Conservation (phyloP, 2,113 vertebrate genomes). For the Phycodurus eques region DNA sequence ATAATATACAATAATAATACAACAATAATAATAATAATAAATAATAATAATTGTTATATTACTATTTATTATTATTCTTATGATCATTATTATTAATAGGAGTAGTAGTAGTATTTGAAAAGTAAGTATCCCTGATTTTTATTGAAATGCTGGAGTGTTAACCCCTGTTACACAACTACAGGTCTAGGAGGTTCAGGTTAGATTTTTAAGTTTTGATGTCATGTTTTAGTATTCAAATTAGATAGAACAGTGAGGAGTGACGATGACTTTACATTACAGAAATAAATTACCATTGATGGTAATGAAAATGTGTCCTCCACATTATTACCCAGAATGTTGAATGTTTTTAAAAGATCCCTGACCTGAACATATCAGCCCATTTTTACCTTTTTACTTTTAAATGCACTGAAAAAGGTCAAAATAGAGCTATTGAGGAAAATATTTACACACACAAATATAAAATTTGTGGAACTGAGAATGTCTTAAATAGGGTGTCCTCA, state of each 20-base stretch:
- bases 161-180: neutral
- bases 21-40: too few relatives aligned
- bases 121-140: too few relatives aligned
- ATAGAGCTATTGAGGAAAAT: constrained; percentile 1
- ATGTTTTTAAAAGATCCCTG: neutral
- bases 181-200: neutral
- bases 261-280: too few relatives aligned
- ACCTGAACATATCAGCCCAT: neutral
- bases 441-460: constrained; percentile 21
- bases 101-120: too few relatives aligned
- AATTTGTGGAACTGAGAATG: constrained; percentile 48
- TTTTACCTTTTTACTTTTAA: neutral
- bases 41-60: too few relatives aligned
- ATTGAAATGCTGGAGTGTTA: too few relatives aligned
- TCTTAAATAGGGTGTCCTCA: constrained; percentile 26
- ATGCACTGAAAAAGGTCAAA: constrained; percentile 19
- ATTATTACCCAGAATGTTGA: neutral
- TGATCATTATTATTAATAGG: too few relatives aligned
- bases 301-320: neutral
- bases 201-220: neutral
- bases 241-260: neutral
- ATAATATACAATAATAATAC: too few relatives aligned
- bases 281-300: too few relatives aligned
- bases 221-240: neutral
- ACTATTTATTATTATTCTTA: too few relatives aligned